These are phyloP conservation scores for Diadema setosum DNA, from an alignment of 35 echinoderm and acorn worm genomes.

Conservation along the genomic window DNA sequence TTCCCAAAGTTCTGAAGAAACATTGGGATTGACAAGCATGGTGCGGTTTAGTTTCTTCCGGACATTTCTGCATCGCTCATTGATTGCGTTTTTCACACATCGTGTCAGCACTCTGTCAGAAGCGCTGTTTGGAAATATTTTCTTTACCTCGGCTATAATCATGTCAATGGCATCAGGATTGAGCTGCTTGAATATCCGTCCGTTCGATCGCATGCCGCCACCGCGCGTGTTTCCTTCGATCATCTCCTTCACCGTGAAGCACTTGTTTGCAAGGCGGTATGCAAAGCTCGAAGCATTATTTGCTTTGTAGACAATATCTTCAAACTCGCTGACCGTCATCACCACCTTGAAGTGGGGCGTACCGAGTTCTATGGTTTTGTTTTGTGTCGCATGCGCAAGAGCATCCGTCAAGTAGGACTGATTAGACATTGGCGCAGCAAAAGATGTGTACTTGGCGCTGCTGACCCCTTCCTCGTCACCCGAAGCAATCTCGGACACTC, in stretches of 20 bases:
- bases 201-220: conserved; percentile 16
- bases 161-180: conserved; percentile 26
- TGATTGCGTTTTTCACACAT: conserved; percentile 45
- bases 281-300: conserved; percentile 43
- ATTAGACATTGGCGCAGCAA: too few species aligned
- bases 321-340: conserved; percentile 7
- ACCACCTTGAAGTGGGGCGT: neutral
- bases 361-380: neutral
- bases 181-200: conserved; percentile 45
- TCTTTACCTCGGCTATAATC: conserved; percentile 45
- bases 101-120: conserved; percentile 2
- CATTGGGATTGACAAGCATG: too few species aligned
- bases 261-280: conserved; percentile 56
- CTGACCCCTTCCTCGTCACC: too few species aligned
- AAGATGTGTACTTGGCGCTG: too few species aligned
- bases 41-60: conserved; percentile 52
- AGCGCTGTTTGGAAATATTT: conserved; percentile 24
- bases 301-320: conserved; percentile 62
- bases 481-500: too few species aligned
- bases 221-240: conserved; percentile 56
- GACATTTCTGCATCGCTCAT: conserved; percentile 60
- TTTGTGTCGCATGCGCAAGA: too few species aligned
- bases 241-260: conserved; percentile 67
- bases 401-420: too few species aligned
- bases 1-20: too few species aligned